Evolutionary conservation across 2,113 vertebrate species (phyloP), one percentile per base, ranked within the genome.

Genomic region (Cardinalis cardinalis): DNA sequence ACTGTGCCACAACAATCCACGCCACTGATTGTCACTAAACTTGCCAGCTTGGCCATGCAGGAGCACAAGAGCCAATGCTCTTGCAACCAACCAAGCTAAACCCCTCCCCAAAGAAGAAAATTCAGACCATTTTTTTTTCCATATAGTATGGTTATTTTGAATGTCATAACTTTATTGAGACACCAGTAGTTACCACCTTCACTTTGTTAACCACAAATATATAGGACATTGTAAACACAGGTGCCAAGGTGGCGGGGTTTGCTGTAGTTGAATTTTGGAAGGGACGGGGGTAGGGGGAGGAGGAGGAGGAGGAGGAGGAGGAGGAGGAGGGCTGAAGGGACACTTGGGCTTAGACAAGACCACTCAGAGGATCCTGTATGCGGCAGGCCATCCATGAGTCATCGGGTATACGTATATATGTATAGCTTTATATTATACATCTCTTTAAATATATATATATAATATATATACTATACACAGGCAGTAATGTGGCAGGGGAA

Each of bases 381-480:
- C 48, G 6, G 88, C 93, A 93, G 87, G 90, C 96, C 70, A 40
- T 95, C 96, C 93, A 58, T 97, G 95, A 97, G 94, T 84, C 95
- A 96, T 96, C 77, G 1, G 83, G 93, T 95, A 95, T 88, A 95
- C 31, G 94, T 92, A 93, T 92, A 96, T 92, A 95, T 95, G 91
- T 97, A 97, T 97, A 98, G 97, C 95, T 97, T 97, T 97, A 97
- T 97, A 97, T 97, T 97, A 98, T 97, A 97, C 95, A 98, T 97
- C 96, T 96, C 96, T 96, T 94, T 46, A 96, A 97, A 97, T 96
- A 97, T 98, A 97, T 93, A 97, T 94, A 97, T 98, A 97, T 97
- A 97, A 94, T 93, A 97, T 95, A 97, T 97, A 97, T 98, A 98
- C 97, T 98, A 98, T 98, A 97, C 97, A 97, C 96, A 97, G 96